Conservation (phyloP, 2,797 vertebrate species). For the Anomalospiza imberbis region DNA sequence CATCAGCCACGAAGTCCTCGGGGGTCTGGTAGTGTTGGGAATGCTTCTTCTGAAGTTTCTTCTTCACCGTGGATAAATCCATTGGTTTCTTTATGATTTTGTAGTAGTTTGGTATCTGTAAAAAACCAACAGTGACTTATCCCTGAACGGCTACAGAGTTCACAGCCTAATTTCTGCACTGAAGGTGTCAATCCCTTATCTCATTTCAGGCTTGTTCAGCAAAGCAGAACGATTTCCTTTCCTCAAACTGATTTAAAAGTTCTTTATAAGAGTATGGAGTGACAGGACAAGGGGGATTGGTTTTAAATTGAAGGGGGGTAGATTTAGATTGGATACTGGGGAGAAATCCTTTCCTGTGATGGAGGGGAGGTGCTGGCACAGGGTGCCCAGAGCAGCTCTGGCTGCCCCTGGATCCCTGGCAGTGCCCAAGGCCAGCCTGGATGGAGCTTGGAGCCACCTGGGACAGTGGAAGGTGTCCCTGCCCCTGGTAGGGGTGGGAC, state of each 20-base stretch:
- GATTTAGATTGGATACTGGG: neutral
- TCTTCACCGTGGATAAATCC: slow-evolving; percentile 95
- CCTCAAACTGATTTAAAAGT: neutral
- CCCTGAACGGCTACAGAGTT: neutral
- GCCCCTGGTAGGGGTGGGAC: accelerated
- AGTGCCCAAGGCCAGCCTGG: neutral
- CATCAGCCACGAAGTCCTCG: slow-evolving; percentile 92
- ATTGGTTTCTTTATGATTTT: slow-evolving; percentile 99
- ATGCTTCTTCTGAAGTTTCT: slow-evolving; percentile 90
- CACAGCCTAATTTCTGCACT: neutral
- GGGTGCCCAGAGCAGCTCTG: neutral
- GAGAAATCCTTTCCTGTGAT: neutral
- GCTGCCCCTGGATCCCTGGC: neutral
- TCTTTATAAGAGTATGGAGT: neutral
- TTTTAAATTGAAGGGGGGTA: neutral
- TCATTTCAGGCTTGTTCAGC: neutral
- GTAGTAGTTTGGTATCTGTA: slow-evolving; percentile 97
- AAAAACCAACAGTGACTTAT: neutral
- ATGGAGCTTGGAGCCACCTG: accelerated
- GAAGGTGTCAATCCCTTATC: neutral
- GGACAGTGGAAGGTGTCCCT: neutral
- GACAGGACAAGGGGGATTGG: neutral
- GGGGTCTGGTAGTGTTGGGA: slow-evolving; percentile 88
- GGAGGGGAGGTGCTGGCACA: neutral
- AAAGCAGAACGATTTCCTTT: neutral